Conservation (phyloP, 2,113 vertebrate genomes). For the Stigmatopora argus region DNA sequence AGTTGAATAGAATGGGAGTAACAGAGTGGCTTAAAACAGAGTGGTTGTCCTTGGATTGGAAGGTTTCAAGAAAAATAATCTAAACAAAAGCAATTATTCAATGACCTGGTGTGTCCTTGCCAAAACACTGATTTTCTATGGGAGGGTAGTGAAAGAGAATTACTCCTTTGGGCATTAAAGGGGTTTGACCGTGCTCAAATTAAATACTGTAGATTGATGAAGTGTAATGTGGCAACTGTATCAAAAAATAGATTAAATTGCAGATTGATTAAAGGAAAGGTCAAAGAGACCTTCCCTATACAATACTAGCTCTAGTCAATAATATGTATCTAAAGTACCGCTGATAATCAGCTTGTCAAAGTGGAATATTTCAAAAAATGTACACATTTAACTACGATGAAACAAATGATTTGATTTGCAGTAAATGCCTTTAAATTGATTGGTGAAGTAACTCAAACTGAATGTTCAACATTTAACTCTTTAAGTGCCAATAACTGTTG, state of each 20-base stretch:
- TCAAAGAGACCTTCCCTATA: not conserved
- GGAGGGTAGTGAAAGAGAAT: conserved; percentile 15
- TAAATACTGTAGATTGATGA: conserved; percentile 20
- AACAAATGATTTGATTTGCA: conserved; percentile 1
- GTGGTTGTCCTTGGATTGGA: conserved; percentile 30
- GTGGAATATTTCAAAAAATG: not conserved
- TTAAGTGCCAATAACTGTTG: too few relatives aligned
- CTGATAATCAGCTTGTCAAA: not conserved
- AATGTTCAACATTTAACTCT: not conserved
- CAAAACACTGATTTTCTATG: conserved; percentile 24
- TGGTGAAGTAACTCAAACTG: not conserved
- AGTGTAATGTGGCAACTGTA: conserved; percentile 4
- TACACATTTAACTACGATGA: conserved; percentile 4
- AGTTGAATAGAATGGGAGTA: conserved; percentile 32
- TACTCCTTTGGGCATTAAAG: conserved; percentile 32
- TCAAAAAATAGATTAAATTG: not conserved
- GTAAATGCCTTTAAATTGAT: conserved; percentile 13
- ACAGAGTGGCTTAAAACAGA: conserved; percentile 18
- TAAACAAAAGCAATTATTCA: conserved; percentile 41
- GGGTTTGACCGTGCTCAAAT: conserved; percentile 32
- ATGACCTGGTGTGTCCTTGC: conserved; percentile 37
- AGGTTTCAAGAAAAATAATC: conserved; percentile 43
- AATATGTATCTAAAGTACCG: not conserved
- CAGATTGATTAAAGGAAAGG: not conserved
- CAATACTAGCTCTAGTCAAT: not conserved